Conservation (phyloP, 2,888 invertebrate genomes). For the Oligia strigilis region DNA sequence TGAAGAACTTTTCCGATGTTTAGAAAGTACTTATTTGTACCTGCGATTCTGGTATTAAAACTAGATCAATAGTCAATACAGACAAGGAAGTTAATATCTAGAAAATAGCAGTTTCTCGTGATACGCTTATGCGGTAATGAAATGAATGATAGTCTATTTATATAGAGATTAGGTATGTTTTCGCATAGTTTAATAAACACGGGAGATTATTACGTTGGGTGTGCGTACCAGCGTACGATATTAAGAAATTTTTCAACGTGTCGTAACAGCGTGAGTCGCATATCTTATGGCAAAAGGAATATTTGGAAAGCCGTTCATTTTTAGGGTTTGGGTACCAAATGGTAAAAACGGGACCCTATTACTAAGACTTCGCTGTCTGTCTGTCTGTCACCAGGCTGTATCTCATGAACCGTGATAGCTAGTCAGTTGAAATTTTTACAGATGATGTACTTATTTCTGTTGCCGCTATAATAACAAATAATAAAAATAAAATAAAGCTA, state of each 20-base stretch:
- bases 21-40: neutral
- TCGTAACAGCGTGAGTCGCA: constrained; percentile 45
- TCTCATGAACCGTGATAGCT: too few relatives aligned
- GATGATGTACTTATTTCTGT: too few relatives aligned
- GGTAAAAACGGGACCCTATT: too few relatives aligned
- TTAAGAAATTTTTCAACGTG: constrained; percentile 50
- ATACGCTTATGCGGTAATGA: constrained; percentile 19
- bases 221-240: constrained; percentile 29
- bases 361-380: too few relatives aligned
- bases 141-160: constrained; percentile 23
- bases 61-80: constrained; percentile 22
- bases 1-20: constrained; percentile 9
- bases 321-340: neutral
- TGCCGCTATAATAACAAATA: too few relatives aligned
- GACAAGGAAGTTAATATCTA: constrained; percentile 13
- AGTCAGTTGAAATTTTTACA: too few relatives aligned
- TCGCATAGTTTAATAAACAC: constrained; percentile 48
- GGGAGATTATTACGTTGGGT: constrained; percentile 29
- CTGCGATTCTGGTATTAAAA: neutral
- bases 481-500: too few relatives aligned
- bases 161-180: constrained; percentile 18
- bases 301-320: constrained; percentile 34
- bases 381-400: too few relatives aligned
- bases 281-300: constrained; percentile 34
- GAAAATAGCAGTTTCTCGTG: constrained; percentile 28